phyloP scores from a whole-genome alignment of 1,140 invertebrate genomes.

The Bombus sylvicola region DNA sequence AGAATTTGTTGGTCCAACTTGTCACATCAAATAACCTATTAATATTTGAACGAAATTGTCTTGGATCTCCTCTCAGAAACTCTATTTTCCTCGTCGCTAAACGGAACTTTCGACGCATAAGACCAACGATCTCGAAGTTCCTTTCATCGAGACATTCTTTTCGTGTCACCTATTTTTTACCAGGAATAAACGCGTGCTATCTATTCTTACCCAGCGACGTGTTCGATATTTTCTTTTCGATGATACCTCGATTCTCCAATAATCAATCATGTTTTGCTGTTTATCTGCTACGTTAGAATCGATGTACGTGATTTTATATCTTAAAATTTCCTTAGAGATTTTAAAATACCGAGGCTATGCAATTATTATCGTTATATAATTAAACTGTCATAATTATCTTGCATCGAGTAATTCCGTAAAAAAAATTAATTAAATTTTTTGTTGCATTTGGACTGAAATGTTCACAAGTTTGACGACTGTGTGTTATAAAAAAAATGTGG shows the following conservation, averaged over 20 bases:
- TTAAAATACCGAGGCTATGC: too few species aligned
- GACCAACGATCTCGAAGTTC: background rate
- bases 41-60: background rate
- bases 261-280: background rate
- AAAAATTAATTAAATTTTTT: background rate
- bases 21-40: too few species aligned
- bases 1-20: background rate
- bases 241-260: background rate
- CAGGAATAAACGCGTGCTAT: background rate
- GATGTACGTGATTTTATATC: background rate
- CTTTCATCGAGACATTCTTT: background rate
- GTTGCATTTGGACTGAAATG: too few species aligned
- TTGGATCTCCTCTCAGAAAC: background rate
- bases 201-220: background rate
- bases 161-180: background rate
- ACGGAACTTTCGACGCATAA: background rate
- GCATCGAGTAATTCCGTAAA: rapidly evolving
- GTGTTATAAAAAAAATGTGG: too few species aligned
- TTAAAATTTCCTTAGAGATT: background rate
- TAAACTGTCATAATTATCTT: background rate
- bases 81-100: background rate
- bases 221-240: background rate
- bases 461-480: too few species aligned
- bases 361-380: background rate
- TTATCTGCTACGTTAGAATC: background rate